phyloP scores from a whole-genome alignment of 2,113 vertebrate genomes.

The Uria aalge region DNA sequence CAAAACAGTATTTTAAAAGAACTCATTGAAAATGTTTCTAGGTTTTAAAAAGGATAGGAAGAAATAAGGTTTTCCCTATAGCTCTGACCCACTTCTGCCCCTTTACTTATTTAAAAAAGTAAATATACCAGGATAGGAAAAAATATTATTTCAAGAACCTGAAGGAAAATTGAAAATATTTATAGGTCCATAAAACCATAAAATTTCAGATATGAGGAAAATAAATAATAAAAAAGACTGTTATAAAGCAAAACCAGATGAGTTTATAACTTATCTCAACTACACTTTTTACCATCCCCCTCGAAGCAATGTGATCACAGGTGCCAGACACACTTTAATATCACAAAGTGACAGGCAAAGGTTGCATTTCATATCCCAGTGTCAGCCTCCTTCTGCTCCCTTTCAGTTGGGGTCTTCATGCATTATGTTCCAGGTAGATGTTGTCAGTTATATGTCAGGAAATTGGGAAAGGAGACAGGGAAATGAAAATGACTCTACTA shows the following conservation, averaged over 20 bases:
- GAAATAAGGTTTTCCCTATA: neutral
- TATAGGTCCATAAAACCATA: neutral
- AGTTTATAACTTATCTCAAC: neutral
- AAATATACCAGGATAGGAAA: neutral
- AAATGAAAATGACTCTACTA: neutral
- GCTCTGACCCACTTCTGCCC: neutral
- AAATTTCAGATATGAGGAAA: neutral
- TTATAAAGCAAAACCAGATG: neutral
- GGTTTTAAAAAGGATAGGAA: neutral
- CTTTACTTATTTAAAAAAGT: neutral
- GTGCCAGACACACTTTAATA: slow-evolving; percentile 30
- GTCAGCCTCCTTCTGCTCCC: slow-evolving; percentile 34
- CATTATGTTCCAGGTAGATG: slow-evolving; percentile 42
- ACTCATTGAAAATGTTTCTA: neutral
- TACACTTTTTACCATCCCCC: neutral
- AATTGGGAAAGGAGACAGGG: slow-evolving; percentile 39
- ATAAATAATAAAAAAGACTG: neutral
- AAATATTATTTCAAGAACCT: neutral
- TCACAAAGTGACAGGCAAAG: slow-evolving; percentile 37
- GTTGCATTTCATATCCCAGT: slow-evolving; percentile 42
- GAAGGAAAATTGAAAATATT: neutral
- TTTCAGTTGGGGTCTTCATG: neutral
- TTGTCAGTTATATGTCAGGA: slow-evolving; percentile 45
- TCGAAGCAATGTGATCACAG: neutral
- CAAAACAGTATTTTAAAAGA: neutral